Evolutionary conservation across 2,888 invertebrate species (phyloP), one percentile per base, ranked within the genome.

Genomic region (Cheilosia impressa): DNA sequence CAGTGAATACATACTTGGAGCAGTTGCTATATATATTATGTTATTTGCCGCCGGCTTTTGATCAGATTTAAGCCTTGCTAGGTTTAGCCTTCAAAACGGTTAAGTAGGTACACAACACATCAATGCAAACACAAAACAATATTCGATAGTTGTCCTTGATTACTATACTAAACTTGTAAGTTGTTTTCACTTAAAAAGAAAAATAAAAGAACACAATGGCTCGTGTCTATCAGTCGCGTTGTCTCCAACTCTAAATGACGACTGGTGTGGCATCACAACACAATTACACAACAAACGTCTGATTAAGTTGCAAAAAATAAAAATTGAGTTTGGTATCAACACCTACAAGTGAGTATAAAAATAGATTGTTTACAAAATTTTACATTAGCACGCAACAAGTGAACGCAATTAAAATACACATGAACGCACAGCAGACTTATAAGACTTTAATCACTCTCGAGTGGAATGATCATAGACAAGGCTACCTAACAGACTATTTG

Each of bases 281-380:
- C 41, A 81, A 43, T 47, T 43, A 53, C 45, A 47, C 19, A 75
- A 55, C 31, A 65, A 65, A 13, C 4, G 24, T 58, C 41, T 55
- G 52, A 78, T 47, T 62, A 24, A 52, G 52, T 38, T 9, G 27
- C 52, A 65, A 24, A 19, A 38, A 38, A 69, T 15, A 68, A 60
- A 47, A n/a, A 38, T 43, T 45, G 7, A 9, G 31, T 22, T 50
- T 34, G 31, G 9, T 38, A 73, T 43, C 45, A 55, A 41, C 10
- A 58, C 52, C 34, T 52, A 47, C 62, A 17, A 15, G 27, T 13
- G 53, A 38, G 38, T 38, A 38, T 76, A 79, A 55, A 73, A 84
- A 71, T 79, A 84, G 65, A 75, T 6, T 71, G 57, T 78, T 78
- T 78, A 71, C 69, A 65, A 24, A 43, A 24, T 15, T 58, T 58